Evolutionary conservation across 1,140 invertebrate genomes (phyloP), one percentile per base, ranked within the genome.

Genomic region (Rhynchophorus ferrugineus): DNA sequence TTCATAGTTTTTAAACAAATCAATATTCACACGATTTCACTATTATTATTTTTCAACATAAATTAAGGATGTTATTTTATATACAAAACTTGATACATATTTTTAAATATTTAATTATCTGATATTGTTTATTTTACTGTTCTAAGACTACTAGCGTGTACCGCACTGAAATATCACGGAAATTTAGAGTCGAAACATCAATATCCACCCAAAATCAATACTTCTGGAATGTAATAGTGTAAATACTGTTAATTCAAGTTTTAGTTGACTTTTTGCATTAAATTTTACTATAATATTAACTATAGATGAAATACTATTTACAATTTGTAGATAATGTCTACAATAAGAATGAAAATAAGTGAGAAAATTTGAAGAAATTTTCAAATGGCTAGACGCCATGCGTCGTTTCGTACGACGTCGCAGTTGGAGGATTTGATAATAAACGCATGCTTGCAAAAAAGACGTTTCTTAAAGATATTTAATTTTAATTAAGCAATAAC

Each of bases 121-220:
- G 2, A 52, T 34, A 24, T 24, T 20, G 19, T 38, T 33, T 39
- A 41, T 11, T 36, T 41, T 49, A 49, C 47, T 49, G 9, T 6
- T 5, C n/a, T 24, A 21, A 47, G 16, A 20, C 21, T 17, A 46
- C 21, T 39, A 36, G 46, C 47, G 39, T 35, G 16, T n/a, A 33
- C 36, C 20, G 34, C 20, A 11, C 29, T 21, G 33, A 14, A 39
- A 18, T 36, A 41, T 17, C 21, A 37, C 21, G 41, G 13, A 44
- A 42, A 50, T 53, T 56, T 47, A 33, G 43, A 17, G 39, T 49
- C 45, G 16, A 59, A 37, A 38, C 57, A 41, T 48, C 49, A 33
- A 57, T 59, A 52, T 59, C 60, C 56, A 58, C 61, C 61, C 60
- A 63, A 61, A 63, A 63, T 63, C 61, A 61, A 63, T 63, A 63